Base-by-base conservation (phyloP, 2,888 invertebrate species). In the Mechanitis mazaeus region DNA sequence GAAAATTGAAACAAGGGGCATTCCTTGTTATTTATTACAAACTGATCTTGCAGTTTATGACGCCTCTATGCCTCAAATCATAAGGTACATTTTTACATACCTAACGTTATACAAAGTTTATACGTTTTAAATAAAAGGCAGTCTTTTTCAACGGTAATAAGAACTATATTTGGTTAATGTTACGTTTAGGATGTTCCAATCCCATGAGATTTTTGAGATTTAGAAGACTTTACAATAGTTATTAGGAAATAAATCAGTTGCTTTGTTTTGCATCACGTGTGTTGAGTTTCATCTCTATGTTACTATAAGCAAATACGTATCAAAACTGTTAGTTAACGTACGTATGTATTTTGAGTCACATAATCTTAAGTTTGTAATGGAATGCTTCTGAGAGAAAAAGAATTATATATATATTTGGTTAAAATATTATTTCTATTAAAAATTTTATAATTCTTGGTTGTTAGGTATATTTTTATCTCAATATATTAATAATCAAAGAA, bases 1-100 rank as follows among this genome's bases (percentile, higher is more conserved):
- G 87, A 88, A 89, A 89, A 89, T 89, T 88, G 84, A 83, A 85
- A 85, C 79, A 76, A 80, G 79, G 81, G 76, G 56, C 57, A 56
- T 42, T 64, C 55, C 61, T 54, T 60, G 63, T 60, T 66, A 60
- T 45, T 47, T 45, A 54, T 56, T 38, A 53, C 47, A 50, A 54
- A 68, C 67, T 61, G 61, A 53, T 35, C 55, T 11, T 66, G 20
- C 65, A 56, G 2, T 33, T n/a, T 1, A 20, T 6, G 5, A 60
- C 42, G 35, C 28, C 60, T 55, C 54, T 72, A 64, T 68, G 55
- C n/a, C 35, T 35, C 11, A 58, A 1, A 4, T 2, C 1, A 47
- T 69, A 69, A 45, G 63, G 64, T 58, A 53, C 20, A 61, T 55
- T 64, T n/a, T 31, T 11, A 50, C 31, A 11, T 31, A 9, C 42